These are phyloP conservation scores for Okamejei kenojei DNA, from an alignment of 2,797 vertebrate species.

Conservation along the genomic window DNA sequence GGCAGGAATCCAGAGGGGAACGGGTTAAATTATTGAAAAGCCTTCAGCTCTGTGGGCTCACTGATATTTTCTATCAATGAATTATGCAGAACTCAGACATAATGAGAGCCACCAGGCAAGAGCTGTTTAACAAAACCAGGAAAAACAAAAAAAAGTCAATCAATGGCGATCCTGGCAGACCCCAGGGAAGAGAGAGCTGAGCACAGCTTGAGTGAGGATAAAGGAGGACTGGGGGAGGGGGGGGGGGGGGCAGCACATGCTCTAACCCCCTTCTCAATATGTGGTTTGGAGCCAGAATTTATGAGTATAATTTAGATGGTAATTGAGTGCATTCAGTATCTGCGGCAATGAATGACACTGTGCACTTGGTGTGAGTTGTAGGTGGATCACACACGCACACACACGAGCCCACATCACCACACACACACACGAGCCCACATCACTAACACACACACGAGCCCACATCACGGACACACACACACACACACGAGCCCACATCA, in stretches of 20 bases:
- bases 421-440: not conserved
- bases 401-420: too few relatives aligned
- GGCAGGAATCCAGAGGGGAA: not conserved
- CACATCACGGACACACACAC: not conserved
- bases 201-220: slow-evolving; percentile 25
- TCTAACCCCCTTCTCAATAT: not conserved
- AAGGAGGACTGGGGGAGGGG: not conserved
- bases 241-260: not conserved
- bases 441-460: not conserved
- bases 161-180: slow-evolving; percentile 5
- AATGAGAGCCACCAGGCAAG: slow-evolving; percentile 51
- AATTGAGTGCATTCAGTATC: slow-evolving; percentile 31
- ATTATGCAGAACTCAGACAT: slow-evolving; percentile 52
- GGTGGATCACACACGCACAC: not conserved
- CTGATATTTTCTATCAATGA: slow-evolving; percentile 49
- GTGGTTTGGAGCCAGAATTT: slow-evolving; percentile 29
- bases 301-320: slow-evolving; percentile 34
- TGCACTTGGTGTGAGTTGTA: slow-evolving; percentile 5
- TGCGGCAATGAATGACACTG: not conserved
- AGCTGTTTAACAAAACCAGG: slow-evolving; percentile 51
- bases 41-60: slow-evolving; percentile 21
- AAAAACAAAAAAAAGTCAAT: slow-evolving; percentile 35
- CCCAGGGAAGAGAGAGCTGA: slow-evolving; percentile 16
- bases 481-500: too few relatives aligned
- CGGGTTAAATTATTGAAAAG: slow-evolving; percentile 35